Conservation (phyloP, 2,888 invertebrate genomes). For the Serripes groenlandicus region DNA sequence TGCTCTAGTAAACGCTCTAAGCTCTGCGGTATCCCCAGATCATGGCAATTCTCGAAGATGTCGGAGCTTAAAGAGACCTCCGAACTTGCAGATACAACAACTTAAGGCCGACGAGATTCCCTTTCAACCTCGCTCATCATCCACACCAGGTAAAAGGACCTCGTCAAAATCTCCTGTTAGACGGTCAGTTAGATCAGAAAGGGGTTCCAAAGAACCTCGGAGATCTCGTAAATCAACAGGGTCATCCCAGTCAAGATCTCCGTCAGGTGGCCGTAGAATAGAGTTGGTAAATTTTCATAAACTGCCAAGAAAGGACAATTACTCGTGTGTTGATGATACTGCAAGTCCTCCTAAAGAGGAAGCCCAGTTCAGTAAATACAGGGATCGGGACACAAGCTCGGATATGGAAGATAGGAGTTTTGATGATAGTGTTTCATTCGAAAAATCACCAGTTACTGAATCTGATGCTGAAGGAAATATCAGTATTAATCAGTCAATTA, state of each 20-base stretch:
- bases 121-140: slow-evolving; percentile 57
- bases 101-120: slow-evolving; percentile 72
- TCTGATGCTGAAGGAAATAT: slow-evolving; percentile 52
- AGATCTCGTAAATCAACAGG: slow-evolving; percentile 52
- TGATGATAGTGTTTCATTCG: slow-evolving; percentile 28
- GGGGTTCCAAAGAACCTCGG: slow-evolving; percentile 32
- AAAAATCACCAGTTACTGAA: slow-evolving; percentile 49
- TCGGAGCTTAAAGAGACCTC: slow-evolving; percentile 68
- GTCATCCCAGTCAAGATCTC: slow-evolving; percentile 76
- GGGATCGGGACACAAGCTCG: slow-evolving; percentile 27
- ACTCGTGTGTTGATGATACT: slow-evolving; percentile 86
- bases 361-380: slow-evolving; percentile 59
- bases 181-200: slow-evolving; percentile 43
- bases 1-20: slow-evolving; percentile 66
- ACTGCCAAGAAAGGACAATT: slow-evolving; percentile 84
- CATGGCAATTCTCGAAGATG: slow-evolving; percentile 46
- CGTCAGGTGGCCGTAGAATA: slow-evolving; percentile 75
- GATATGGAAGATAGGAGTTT: slow-evolving; percentile 10
- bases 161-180: slow-evolving; percentile 61
- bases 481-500: slow-evolving; percentile 35
- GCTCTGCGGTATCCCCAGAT: slow-evolving; percentile 25
- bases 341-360: slow-evolving; percentile 82
- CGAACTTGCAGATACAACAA: slow-evolving; percentile 73
- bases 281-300: slow-evolving; percentile 79
- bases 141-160: slow-evolving; percentile 53